phyloP scores from a whole-genome alignment of 2,797 vertebrate species.

The Echiichthys vipera region DNA sequence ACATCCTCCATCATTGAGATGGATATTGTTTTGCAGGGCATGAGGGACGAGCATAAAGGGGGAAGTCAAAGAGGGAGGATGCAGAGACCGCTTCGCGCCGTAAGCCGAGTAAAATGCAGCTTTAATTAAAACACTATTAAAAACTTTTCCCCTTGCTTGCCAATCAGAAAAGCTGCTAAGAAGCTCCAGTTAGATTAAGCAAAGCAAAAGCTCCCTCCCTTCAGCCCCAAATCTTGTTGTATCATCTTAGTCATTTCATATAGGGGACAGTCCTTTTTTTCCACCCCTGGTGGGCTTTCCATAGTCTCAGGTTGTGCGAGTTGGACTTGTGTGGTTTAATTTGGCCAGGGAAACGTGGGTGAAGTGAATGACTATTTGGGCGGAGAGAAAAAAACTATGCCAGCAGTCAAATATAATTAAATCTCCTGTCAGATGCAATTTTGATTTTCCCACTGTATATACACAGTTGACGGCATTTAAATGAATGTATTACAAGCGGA shows the following conservation, averaged over 20 bases:
- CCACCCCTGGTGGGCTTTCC: slow-evolving; percentile 34
- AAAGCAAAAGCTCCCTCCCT: slow-evolving; percentile 29
- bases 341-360: slow-evolving; percentile 2
- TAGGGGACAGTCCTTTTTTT: slow-evolving; percentile 12
- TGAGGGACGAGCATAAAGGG: background rate
- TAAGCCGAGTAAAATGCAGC: slow-evolving; percentile 50
- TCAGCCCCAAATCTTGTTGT: slow-evolving; percentile 54
- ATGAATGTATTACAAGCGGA: slow-evolving; percentile 33
- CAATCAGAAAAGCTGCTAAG: slow-evolving; percentile 54
- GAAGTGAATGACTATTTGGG: slow-evolving; percentile 29
- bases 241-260: slow-evolving; percentile 48
- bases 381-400: background rate
- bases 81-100: slow-evolving; percentile 4
- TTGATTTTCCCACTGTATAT: slow-evolving; percentile 62
- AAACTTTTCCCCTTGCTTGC: slow-evolving; percentile 22
- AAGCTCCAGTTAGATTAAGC: slow-evolving; percentile 55
- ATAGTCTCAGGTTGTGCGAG: slow-evolving; percentile 7
- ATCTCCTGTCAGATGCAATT: slow-evolving; percentile 53
- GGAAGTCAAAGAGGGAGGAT: slow-evolving; percentile 22
- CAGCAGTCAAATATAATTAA: slow-evolving; percentile 57
- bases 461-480: slow-evolving; percentile 63
- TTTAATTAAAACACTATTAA: slow-evolving; percentile 76
- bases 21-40: slow-evolving; percentile 7
- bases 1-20: no score
- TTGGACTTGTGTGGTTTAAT: slow-evolving; percentile 30